Conservation (phyloP, 2,888 invertebrate species). For the Tenthredo mesomela region DNA sequence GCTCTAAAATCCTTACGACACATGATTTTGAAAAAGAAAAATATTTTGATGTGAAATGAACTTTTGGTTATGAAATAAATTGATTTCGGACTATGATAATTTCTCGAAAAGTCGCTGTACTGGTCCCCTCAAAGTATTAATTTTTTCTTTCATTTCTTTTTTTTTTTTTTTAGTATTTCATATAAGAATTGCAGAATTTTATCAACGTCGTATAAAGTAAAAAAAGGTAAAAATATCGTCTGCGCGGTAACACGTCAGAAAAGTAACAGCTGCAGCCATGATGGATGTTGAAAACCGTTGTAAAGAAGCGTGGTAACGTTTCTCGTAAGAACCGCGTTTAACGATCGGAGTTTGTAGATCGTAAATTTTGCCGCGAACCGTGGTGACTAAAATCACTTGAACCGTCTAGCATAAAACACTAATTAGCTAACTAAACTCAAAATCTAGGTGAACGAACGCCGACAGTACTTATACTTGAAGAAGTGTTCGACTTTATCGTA, state of each 20-base stretch:
- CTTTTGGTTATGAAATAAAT: too few species aligned
- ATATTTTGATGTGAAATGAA: too few species aligned
- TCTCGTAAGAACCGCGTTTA: conserved; percentile 27
- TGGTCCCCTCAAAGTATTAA: too few species aligned
- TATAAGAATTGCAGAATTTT: conserved; percentile 17
- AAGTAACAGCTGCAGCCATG: conserved; percentile 40
- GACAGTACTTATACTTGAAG: neutral
- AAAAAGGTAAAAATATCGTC: neutral
- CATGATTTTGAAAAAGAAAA: too few species aligned
- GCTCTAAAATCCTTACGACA: too few species aligned
- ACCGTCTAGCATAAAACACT: conserved; percentile 1
- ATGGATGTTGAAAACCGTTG: conserved; percentile 22
- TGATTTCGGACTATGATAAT: too few species aligned
- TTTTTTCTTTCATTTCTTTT: neutral
- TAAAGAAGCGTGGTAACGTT: conserved; percentile 15
- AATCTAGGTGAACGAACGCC: neutral
- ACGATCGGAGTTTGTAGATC: conserved; percentile 34
- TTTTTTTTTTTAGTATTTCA: neutral
- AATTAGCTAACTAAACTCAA: neutral
- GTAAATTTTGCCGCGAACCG: conserved; percentile 23
- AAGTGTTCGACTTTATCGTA: neutral
- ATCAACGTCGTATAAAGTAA: neutral
- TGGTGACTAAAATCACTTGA: conserved; percentile 21
- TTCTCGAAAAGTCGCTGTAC: too few species aligned
- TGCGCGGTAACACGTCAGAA: neutral